These are phyloP conservation scores for Mechanitis messenoides DNA, from an alignment of 2,888 invertebrate species.

Conservation along the genomic window DNA sequence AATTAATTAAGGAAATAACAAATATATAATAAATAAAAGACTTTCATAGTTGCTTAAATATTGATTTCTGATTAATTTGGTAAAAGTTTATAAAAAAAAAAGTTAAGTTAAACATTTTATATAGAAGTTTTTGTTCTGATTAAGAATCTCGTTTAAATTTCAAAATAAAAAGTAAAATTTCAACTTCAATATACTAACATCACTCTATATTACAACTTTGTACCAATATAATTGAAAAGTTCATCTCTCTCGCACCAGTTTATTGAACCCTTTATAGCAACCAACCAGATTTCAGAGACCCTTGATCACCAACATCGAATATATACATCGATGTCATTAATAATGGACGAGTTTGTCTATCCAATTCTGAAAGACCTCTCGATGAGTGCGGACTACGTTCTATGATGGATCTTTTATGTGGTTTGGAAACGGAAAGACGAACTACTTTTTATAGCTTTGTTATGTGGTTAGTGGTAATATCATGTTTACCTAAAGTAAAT, in stretches of 20 bases:
- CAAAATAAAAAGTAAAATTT: background rate
- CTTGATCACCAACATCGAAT: constrained; percentile 5
- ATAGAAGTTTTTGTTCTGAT: no score
- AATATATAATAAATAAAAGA: no score
- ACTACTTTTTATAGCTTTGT: constrained; percentile 19
- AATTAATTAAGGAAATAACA: no score
- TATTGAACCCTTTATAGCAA: constrained; percentile 55
- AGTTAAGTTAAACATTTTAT: no score
- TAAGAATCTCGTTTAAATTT: no score
- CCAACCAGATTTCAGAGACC: constrained; percentile 26
- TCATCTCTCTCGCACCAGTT: constrained; percentile 61
- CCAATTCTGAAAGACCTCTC: constrained; percentile 28
- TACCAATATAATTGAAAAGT: constrained; percentile 62
- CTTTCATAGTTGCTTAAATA: no score
- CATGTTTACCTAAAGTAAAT: constrained; percentile 1
- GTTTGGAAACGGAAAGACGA: constrained; percentile 14
- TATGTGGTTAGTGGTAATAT: constrained; percentile 20
- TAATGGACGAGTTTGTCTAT: constrained; percentile 16
- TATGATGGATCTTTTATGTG: constrained; percentile 11
- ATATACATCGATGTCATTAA: constrained; percentile 10
- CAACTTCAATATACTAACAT: constrained; percentile 25
- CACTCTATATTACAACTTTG: constrained; percentile 36
- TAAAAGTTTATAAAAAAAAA: no score
- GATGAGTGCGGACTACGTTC: constrained; percentile 33
- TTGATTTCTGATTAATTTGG: no score